Conservation (phyloP, 2,113 vertebrate species). For the Vimba vimba region DNA sequence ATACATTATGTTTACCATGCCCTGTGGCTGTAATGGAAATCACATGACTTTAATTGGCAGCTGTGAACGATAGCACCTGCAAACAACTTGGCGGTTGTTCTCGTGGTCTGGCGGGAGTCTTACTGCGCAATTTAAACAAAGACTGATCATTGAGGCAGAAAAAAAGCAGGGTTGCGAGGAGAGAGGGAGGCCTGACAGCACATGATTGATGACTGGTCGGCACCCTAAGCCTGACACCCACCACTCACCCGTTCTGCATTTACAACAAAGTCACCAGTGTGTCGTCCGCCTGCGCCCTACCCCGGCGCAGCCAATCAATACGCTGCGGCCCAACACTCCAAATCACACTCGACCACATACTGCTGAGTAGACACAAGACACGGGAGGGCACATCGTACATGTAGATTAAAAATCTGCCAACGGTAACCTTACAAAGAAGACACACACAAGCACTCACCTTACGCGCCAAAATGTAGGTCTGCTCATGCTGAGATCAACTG, state of each 20-base stretch:
- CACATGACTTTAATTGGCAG: constrained; percentile 85
- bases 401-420: constrained; percentile 54
- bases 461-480: background rate
- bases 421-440: constrained; percentile 38
- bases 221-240: constrained; percentile 79
- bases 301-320: constrained; percentile 65
- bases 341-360: constrained; percentile 49
- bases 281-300: constrained; percentile 25
- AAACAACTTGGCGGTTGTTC: constrained; percentile 86
- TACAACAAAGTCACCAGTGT: constrained; percentile 62
- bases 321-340: constrained; percentile 66
- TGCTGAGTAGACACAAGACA: constrained; percentile 52
- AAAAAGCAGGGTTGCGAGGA: constrained; percentile 57
- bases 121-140: constrained; percentile 86
- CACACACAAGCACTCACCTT: constrained; percentile 21
- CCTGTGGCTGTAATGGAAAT: constrained; percentile 84
- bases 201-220: constrained; percentile 85
- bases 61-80: constrained; percentile 85
- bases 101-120: constrained; percentile 91
- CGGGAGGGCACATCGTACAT: constrained; percentile 51
- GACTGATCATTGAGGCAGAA: constrained; percentile 80
- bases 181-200: constrained; percentile 71
- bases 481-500: constrained; percentile 13
- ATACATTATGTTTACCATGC: constrained; percentile 78
- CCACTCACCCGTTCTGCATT: constrained; percentile 69